phyloP scores from a whole-genome alignment of 2,888 invertebrate species.

The Pollenia griseotomentosa region DNA sequence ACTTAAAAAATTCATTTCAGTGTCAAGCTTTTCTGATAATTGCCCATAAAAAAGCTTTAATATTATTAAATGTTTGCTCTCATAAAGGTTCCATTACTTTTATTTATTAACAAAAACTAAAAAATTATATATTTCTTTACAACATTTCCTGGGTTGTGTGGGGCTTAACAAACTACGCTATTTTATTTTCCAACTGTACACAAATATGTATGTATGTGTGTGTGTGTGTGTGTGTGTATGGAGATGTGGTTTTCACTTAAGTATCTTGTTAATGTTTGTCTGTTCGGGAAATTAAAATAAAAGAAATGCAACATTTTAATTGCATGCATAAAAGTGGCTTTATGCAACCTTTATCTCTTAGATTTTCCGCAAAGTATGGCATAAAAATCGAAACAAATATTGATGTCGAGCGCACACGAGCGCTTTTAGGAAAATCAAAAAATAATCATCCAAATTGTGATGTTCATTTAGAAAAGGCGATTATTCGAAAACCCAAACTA shows the following conservation, averaged over 20 bases:
- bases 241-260: too few species aligned
- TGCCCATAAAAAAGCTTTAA: too few species aligned
- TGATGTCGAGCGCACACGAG: neutral
- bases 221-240: neutral
- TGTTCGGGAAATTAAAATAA: conserved; percentile 12
- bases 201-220: neutral
- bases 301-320: conserved; percentile 49
- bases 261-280: conserved; percentile 8
- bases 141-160: conserved; percentile 18
- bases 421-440: too few species aligned
- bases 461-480: too few species aligned
- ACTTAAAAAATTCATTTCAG: too few species aligned
- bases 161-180: conserved; percentile 9
- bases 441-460: too few species aligned
- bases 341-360: conserved; percentile 1
- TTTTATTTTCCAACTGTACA: conserved; percentile 25
- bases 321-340: neutral
- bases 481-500: too few species aligned
- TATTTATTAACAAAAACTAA: too few species aligned
- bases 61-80: too few species aligned
- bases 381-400: conserved; percentile 12
- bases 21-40: too few species aligned
- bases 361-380: conserved; percentile 19
- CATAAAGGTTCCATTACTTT: too few species aligned
- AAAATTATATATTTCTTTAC: neutral